Evolutionary conservation across 2,888 invertebrate species (phyloP).

Genomic region (Hoplodrina blanda): DNA sequence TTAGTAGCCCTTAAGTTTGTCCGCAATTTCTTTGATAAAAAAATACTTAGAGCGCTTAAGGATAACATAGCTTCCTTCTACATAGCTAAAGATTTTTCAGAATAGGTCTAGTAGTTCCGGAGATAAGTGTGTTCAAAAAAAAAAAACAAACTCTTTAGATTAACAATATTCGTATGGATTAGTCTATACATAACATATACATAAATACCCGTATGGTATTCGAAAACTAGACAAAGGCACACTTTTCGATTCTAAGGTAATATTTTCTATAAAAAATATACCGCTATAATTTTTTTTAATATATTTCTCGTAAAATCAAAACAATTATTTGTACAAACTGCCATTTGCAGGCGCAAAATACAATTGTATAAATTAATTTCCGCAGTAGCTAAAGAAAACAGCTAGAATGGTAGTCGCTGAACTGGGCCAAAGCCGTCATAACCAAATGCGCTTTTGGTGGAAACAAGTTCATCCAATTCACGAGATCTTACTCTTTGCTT

Average conservation of each 20-base stretch:
- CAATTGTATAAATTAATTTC: slow-evolving; percentile 45
- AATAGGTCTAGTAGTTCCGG: too few relatives aligned
- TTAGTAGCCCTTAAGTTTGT: too few relatives aligned
- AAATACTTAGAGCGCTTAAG: too few relatives aligned
- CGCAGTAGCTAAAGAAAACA: slow-evolving; percentile 44
- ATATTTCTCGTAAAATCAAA: neutral
- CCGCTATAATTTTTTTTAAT: neutral
- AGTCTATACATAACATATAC: too few relatives aligned
- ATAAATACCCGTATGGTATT: too few relatives aligned
- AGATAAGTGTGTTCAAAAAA: too few relatives aligned
- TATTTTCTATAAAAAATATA: neutral
- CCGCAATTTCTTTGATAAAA: too few relatives aligned
- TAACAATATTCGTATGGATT: too few relatives aligned
- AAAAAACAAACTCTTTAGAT: too few relatives aligned
- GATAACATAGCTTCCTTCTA: too few relatives aligned
- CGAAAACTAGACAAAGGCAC: neutral
- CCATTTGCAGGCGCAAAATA: slow-evolving; percentile 30
- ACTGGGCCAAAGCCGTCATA: slow-evolving; percentile 53
- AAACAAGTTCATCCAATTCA: slow-evolving; percentile 51
- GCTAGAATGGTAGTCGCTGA: slow-evolving; percentile 42
- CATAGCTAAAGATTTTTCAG: too few relatives aligned
- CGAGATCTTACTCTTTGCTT: slow-evolving; percentile 31
- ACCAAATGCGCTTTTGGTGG: slow-evolving; percentile 48
- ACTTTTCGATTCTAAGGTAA: too few relatives aligned
- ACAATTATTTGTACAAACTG: slow-evolving; percentile 6